These are phyloP conservation scores for Phymastichus coffea DNA, from an alignment of 1,140 invertebrate species.

Conservation along the genomic window DNA sequence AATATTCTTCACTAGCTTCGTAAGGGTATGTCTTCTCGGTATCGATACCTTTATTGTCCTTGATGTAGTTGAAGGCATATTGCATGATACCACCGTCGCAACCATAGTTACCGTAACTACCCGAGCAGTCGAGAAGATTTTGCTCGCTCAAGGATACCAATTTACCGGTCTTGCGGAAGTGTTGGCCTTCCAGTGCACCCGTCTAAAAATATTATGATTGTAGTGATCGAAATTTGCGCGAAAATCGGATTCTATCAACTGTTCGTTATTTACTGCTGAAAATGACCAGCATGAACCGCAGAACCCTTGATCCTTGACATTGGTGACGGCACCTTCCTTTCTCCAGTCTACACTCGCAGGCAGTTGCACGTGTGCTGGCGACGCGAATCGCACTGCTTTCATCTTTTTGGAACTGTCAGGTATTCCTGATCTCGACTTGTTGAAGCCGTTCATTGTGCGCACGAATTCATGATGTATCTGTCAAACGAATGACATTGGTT, in stretches of 20 bases:
- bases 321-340: slow-evolving; percentile 83
- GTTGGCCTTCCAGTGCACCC: slow-evolving; percentile 92
- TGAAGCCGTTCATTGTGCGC: slow-evolving; percentile 6
- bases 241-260: too few species aligned
- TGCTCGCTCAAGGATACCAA: slow-evolving; percentile 94
- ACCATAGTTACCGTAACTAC: slow-evolving; percentile 88
- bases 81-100: slow-evolving; percentile 96
- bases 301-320: slow-evolving; percentile 88
- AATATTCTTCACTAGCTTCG: slow-evolving; percentile 74
- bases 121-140: slow-evolving; percentile 94
- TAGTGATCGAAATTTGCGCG: too few species aligned
- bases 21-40: slow-evolving; percentile 90
- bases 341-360: slow-evolving; percentile 86
- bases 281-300: slow-evolving; percentile 97
- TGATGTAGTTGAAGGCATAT: slow-evolving; percentile 88
- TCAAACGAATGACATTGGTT: slow-evolving; percentile 70
- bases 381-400: too few species aligned
- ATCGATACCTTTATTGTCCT: slow-evolving; percentile 83
- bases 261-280: slow-evolving; percentile 74
- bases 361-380: slow-evolving; percentile 69
- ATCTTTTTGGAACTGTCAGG: neutral
- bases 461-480: neutral
- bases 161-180: slow-evolving; percentile 80
- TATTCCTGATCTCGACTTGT: neutral
- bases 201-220: too few species aligned